Evolutionary conservation across 1,140 invertebrate genomes (phyloP), one percentile per base, ranked within the genome.

Genomic region (Danaus plexippus): DNA sequence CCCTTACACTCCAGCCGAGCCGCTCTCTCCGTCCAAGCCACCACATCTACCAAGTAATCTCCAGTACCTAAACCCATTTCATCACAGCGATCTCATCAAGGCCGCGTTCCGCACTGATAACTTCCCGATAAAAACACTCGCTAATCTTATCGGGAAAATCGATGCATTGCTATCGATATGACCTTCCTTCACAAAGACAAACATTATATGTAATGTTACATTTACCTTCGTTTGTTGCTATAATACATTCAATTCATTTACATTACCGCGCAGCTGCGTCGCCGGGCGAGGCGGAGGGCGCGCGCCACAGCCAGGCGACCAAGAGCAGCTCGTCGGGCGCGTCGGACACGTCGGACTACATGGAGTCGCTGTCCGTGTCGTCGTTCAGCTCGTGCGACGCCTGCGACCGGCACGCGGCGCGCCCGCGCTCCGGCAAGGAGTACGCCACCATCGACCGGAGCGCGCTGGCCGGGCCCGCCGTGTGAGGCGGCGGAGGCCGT

Each of bases 301-400:
- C 78, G 85, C 90, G 71, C 82, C 91, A 87, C 70, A 80, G 80
- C 58, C 77, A 82, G 9, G 51, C 81, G 47, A 78, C 80, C 47
- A 77, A 81, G 53, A 85, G 82, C 64, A 93, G 93, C 0, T 94
- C 93, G 54, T 94, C 92, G 63, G 93, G 93, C 11, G 93, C 93
- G n/a, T 95, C 94, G 0, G 94, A 96, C 73, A 94, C 94, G 88
- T 94, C 93, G 0, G 94, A 96, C 87, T 96, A 95, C 75, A 94
- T 95, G 71, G 94, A 95, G 77, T 95, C 93, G 0, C 83, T 96
- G 11, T 96, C 94, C 0, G 84, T 96, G 88, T 75, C 88, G 1
- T 90, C 89, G 6, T 91, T 94, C 64, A 94, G 93, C 66, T 95
- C 94, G 1, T 92, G 91, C 47, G 93, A 94, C 57, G 76, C 72